A percentile compares a stretch with the other conserved stretches of the same genome.
Evolutionary conservation across 2,888 invertebrate genomes (phyloP).

Genomic region (Drosophila pseudotakahashii): DNA sequence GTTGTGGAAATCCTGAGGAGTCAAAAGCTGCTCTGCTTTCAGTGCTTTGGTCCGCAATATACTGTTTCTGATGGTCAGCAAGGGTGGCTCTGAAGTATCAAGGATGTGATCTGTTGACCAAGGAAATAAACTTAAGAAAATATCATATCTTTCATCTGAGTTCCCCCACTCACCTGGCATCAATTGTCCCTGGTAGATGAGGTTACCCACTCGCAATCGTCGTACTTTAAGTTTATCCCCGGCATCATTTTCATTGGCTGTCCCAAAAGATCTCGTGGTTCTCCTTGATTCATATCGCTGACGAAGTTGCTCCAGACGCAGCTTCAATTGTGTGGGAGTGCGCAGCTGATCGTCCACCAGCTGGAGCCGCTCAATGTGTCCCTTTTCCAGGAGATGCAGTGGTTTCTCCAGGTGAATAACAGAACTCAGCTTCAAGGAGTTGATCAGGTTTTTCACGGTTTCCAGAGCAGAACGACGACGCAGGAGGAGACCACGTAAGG

Average conservation of each 20-base stretch:
- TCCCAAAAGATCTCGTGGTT: constrained; percentile 55
- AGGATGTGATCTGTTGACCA: constrained; percentile 52
- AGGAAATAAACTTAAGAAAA: no score
- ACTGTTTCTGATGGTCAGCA: constrained; percentile 55
- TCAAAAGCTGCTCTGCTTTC: constrained; percentile 60
- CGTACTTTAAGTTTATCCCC: constrained; percentile 55
- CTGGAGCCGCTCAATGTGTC: constrained; percentile 58
- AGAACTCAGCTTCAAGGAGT: not conserved
- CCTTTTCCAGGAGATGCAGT: constrained; percentile 44
- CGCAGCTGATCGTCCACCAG: constrained; percentile 57
- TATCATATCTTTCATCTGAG: not conserved
- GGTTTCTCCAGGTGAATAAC: not conserved
- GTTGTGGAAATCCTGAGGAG: constrained; percentile 45
- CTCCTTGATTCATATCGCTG: constrained; percentile 9
- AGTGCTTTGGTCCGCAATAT: constrained; percentile 62
- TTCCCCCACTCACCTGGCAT: constrained; percentile 66
- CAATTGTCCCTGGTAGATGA: constrained; percentile 71
- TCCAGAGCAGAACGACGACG: constrained; percentile 68
- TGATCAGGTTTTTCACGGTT: constrained; percentile 43
- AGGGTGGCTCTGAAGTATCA: constrained; percentile 40
- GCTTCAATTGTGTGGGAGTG: constrained; percentile 72
- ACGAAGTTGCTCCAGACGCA: constrained; percentile 58
- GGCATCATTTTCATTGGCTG: constrained; percentile 25
- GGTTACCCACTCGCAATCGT: constrained; percentile 70
- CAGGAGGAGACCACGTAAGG: constrained; percentile 69